Percentiles rank a stretch among this genome's conserved stretches.
These are phyloP conservation scores for Halictus ligatus DNA, from an alignment of 2,888 invertebrate species.

Conservation along the genomic window DNA sequence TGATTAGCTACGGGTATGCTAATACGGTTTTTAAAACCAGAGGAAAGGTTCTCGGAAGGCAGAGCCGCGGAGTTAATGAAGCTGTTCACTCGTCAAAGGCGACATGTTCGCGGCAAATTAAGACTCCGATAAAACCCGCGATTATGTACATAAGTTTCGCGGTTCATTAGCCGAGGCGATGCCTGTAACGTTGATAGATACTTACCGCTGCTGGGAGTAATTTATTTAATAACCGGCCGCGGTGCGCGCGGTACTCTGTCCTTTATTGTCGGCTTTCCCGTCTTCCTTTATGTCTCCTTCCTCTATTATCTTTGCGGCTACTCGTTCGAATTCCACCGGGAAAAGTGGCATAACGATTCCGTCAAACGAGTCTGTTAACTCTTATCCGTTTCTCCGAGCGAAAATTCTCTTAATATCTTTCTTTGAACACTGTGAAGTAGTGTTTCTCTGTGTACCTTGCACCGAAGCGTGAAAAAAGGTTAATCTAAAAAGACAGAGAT, in stretches of 20 bases:
- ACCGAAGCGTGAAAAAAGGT: background rate
- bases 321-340: background rate
- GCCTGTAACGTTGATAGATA: conserved; percentile 27
- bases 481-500: background rate
- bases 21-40: background rate
- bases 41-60: background rate
- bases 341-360: conserved; percentile 24
- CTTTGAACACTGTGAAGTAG: background rate
- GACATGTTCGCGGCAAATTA: conserved; percentile 19
- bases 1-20: background rate
- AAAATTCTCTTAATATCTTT: background rate
- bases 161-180: conserved; percentile 37
- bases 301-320: background rate
- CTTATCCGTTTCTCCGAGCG: background rate
- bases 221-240: conserved; percentile 31
- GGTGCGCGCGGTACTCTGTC: background rate
- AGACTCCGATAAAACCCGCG: conserved; percentile 34
- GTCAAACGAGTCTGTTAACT: background rate
- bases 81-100: conserved; percentile 6
- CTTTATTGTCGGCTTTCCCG: conserved; percentile 8
- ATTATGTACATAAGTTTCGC: conserved; percentile 47
- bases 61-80: conserved; percentile 16
- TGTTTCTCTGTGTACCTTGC: background rate
- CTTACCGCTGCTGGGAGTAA: conserved; percentile 24
- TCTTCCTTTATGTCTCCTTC: background rate